phyloP scores from a whole-genome alignment of 1,140 invertebrate genomes.

The Drosophila malerkotliana region DNA sequence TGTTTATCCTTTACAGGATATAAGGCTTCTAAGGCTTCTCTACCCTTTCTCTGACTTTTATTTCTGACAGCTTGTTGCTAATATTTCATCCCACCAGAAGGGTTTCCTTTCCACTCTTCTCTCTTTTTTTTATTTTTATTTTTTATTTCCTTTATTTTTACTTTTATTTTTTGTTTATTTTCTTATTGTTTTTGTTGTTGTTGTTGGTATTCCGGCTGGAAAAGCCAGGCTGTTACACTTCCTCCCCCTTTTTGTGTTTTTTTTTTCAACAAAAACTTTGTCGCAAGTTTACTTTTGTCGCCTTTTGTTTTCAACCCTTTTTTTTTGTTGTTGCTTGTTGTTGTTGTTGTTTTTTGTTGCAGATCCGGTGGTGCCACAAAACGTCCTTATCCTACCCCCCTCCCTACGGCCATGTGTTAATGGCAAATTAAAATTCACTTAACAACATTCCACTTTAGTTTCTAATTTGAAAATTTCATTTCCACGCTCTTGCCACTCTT shows the following conservation, averaged over 20 bases:
- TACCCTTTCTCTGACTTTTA: conserved; percentile 41
- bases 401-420: conserved; percentile 43
- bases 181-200: conserved; percentile 1
- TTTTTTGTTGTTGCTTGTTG: conserved; percentile 19
- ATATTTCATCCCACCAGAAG: conserved; percentile 61
- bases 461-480: conserved; percentile 67
- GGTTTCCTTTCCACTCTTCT: conserved; percentile 24
- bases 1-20: too few species aligned
- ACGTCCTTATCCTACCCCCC: not conserved
- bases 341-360: too few species aligned
- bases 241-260: not conserved
- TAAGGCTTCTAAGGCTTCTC: too few species aligned
- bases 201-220: conserved; percentile 8
- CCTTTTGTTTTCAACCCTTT: conserved; percentile 61
- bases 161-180: conserved; percentile 8
- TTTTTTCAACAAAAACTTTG: conserved; percentile 47
- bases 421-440: conserved; percentile 80
- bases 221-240: conserved; percentile 43
- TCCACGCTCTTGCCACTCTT: conserved; percentile 21
- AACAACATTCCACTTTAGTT: conserved; percentile 69
- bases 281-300: conserved; percentile 64
- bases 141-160: not conserved
- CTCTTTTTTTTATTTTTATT: not conserved
- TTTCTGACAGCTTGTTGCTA: conserved; percentile 61
- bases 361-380: conserved; percentile 17